These are phyloP conservation scores for Ennomos fuscantarius DNA, from an alignment of 2,888 invertebrate genomes.

Conservation along the genomic window DNA sequence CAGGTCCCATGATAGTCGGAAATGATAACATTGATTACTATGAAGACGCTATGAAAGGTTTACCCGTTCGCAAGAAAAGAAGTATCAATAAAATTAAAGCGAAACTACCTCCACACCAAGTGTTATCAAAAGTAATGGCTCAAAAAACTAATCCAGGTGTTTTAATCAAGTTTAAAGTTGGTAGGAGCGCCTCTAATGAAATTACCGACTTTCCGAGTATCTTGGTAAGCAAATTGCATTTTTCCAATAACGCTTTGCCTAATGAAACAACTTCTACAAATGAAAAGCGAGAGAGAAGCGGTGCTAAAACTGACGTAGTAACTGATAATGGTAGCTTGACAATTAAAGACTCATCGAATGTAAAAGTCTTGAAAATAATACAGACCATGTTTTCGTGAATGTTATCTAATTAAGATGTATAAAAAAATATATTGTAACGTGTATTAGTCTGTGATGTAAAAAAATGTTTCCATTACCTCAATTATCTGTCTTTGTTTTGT, in stretches of 20 bases:
- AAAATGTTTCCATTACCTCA: slow-evolving; percentile 4
- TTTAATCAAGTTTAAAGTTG: slow-evolving; percentile 18
- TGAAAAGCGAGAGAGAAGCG: slow-evolving; percentile 12
- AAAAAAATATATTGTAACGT: slow-evolving; percentile 4
- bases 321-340: slow-evolving; percentile 11
- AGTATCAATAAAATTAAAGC: slow-evolving; percentile 22
- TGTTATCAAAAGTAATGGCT: slow-evolving; percentile 8
- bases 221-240: slow-evolving; percentile 32
- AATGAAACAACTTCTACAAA: slow-evolving; percentile 18
- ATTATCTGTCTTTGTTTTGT: slow-evolving; percentile 11
- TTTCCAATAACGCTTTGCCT: slow-evolving; percentile 12
- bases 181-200: slow-evolving; percentile 23
- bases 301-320: slow-evolving; percentile 14
- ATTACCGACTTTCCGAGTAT: slow-evolving; percentile 18
- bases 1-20: slow-evolving; percentile 14
- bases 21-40: slow-evolving; percentile 56
- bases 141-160: slow-evolving; percentile 17
- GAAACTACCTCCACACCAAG: slow-evolving; percentile 8
- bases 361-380: slow-evolving; percentile 20
- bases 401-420: background rate
- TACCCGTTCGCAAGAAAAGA: slow-evolving; percentile 61
- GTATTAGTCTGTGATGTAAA: slow-evolving; percentile 6
- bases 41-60: slow-evolving; percentile 66
- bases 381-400: slow-evolving; percentile 27
- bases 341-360: slow-evolving; percentile 6